Evolutionary conservation across 2,797 vertebrate species (phyloP).

Genomic region (Parotocinclus haroldoi): DNA sequence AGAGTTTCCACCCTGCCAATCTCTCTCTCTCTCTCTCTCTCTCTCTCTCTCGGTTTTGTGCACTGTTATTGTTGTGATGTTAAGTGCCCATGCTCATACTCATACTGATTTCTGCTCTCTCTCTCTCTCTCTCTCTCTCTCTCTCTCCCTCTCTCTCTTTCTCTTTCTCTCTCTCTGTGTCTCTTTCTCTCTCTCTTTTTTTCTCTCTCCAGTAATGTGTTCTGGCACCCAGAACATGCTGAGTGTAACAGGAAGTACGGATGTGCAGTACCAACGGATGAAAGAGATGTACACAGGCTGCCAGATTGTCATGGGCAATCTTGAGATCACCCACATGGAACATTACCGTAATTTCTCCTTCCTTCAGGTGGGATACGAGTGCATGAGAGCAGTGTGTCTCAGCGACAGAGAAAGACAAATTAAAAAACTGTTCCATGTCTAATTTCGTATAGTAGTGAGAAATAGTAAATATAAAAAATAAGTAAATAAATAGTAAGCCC

Average conservation of each 20-base stretch:
- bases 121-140: background rate
- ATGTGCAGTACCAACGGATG: conserved; percentile 78
- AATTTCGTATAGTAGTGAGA: too few relatives aligned
- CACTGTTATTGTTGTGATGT: background rate
- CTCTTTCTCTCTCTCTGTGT: background rate
- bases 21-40: conserved; percentile 7
- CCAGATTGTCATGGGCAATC: conserved; percentile 92
- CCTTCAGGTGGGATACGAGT: conserved; percentile 75
- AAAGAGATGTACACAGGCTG: conserved; percentile 82
- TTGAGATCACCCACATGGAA: conserved; percentile 89
- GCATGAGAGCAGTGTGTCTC: conserved; percentile 2
- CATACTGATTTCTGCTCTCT: background rate
- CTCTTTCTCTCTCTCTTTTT: conserved; percentile 2
- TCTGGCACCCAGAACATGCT: conserved; percentile 83
- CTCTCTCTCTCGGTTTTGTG: conserved; percentile 10
- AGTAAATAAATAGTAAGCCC: too few relatives aligned
- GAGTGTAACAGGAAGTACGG: conserved; percentile 76
- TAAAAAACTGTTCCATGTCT: too few relatives aligned
- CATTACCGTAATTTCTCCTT: conserved; percentile 85
- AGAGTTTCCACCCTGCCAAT: conserved; percentile 39
- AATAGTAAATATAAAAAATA: too few relatives aligned
- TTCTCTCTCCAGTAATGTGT: conserved; percentile 72
- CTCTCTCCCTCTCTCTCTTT: too few relatives aligned
- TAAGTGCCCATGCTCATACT: background rate
- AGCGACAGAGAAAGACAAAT: background rate